phyloP scores from a whole-genome alignment of 2,113 vertebrate species.

The Antigone vipio region DNA sequence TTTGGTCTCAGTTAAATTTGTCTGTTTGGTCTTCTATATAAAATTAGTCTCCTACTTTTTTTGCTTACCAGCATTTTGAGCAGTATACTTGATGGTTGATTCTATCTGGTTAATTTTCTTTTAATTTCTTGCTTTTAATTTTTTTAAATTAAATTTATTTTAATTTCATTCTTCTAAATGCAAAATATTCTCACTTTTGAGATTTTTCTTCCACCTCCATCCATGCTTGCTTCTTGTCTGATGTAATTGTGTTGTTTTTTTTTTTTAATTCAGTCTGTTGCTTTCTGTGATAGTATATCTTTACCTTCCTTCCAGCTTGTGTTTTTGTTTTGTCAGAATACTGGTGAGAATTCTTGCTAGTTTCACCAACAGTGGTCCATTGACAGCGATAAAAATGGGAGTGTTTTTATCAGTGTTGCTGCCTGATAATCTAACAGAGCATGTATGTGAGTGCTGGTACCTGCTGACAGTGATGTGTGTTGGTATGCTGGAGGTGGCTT shows the following conservation, averaged over 20 bases:
- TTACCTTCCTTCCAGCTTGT: background rate
- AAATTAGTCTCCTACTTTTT: background rate
- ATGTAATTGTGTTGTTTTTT: background rate
- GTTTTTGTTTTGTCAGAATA: background rate
- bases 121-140: too few relatives aligned
- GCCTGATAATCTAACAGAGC: background rate
- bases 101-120: background rate
- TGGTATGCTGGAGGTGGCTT: background rate
- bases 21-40: background rate
- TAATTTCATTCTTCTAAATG: background rate
- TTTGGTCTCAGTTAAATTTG: background rate
- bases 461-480: background rate
- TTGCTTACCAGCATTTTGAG: background rate
- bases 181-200: background rate
- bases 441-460: accelerated
- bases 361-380: background rate
- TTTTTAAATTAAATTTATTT: too few relatives aligned
- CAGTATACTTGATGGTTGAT: background rate
- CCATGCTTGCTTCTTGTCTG: background rate
- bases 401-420: background rate
- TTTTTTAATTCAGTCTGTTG: background rate
- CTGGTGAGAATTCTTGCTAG: background rate
- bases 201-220: background rate
- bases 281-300: background rate
- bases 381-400: background rate